These are phyloP conservation scores for Ascaphus truei DNA, from an alignment of 2,113 vertebrate species.

Conservation along the genomic window DNA sequence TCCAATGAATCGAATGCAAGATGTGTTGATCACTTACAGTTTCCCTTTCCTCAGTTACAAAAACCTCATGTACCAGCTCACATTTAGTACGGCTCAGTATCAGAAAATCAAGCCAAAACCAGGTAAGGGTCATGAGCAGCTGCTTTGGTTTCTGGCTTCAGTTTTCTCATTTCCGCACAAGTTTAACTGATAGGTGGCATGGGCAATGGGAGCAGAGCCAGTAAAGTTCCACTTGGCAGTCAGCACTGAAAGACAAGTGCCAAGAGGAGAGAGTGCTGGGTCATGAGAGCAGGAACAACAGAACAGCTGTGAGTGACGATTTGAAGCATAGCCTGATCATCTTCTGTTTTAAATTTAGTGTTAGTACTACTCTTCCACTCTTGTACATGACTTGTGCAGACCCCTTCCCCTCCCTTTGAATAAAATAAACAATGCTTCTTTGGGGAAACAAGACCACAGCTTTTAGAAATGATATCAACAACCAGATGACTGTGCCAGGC, in stretches of 20 bases:
- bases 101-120: constrained; percentile 18
- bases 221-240: constrained; percentile 24
- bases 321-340: background rate
- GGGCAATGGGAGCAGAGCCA: background rate
- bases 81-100: constrained; percentile 6
- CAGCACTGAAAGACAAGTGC: background rate
- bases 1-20: too few species aligned
- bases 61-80: background rate
- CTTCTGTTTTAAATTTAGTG: too few species aligned
- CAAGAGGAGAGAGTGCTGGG: constrained; percentile 15
- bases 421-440: too few species aligned
- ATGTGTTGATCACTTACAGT: background rate
- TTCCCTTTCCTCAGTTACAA: background rate
- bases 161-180: constrained; percentile 4
- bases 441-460: too few species aligned
- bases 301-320: constrained; percentile 15
- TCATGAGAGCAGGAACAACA: constrained; percentile 3
- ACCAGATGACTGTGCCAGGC: too few species aligned
- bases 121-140: constrained; percentile 24
- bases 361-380: too few species aligned
- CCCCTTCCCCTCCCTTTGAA: too few species aligned
- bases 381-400: too few species aligned
- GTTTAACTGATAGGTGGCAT: constrained; percentile 22
- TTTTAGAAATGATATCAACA: too few species aligned
- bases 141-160: constrained; percentile 23